Evolutionary conservation across 2,888 invertebrate species (phyloP), one percentile per base, ranked within the genome.

Genomic region (Protodeltote pygarga): DNA sequence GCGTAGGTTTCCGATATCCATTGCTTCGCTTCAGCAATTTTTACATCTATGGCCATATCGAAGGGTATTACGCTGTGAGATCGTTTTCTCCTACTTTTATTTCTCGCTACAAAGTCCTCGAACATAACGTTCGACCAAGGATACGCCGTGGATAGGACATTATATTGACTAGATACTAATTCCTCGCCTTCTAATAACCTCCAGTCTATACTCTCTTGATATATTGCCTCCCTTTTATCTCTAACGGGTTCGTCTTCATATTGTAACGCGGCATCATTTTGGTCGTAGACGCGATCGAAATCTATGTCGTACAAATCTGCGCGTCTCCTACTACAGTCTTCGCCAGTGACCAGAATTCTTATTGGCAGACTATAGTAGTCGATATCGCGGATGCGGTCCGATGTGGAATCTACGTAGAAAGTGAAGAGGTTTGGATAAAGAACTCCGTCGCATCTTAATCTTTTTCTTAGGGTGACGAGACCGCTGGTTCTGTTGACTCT

Each of bases 1-100:
- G 97, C 97, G 65, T 96, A 95, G 0, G 97, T 97, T 83, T 97
- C 97, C 9, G 96, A 95, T 75, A 96, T 95, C 96, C 97, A 97
- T 77, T 96, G 95, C 74, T 95, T 96, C 8, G 97, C 96, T 71
- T 96, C 95, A 5, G 95, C 93, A 55, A 96, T 93, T 79, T 94
- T 94, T 8, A 94, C 89, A 77, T 95, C 94, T 68, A 95, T 89
- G 25, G 93, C 92, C 81, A 94, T 93, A 77, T 94, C 93, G 32
- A 93, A 92, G 19, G 90, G 89, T 57, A 89, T 73, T 67, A 79
- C 59, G 37, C 72, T 73, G 59, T 85, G 84, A 74, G 91, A 87
- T 74, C 94, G 80, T 59, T 93, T 89, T 55, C 86, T 92, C 10
- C 94, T 90, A 73, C 87, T 93, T 44, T 81, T 86, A 71, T 93